Base-by-base conservation (phyloP, 2,888 invertebrate genomes). In the Athetis lepigone region DNA sequence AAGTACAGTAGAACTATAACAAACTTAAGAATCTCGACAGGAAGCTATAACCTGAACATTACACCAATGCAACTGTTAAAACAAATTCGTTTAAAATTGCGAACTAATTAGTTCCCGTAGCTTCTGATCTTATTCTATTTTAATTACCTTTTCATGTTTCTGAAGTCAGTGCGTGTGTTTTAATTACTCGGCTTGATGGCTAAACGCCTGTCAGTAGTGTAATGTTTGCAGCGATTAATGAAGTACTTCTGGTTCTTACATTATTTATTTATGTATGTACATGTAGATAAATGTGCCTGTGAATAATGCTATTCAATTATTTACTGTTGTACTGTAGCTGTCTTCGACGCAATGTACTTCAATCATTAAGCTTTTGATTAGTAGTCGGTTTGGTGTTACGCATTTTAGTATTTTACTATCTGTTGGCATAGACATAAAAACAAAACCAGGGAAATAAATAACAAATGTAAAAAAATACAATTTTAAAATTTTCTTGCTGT, bases 81-180 rank as follows among this genome's bases (percentile, higher is more conserved):
- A 60, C 65, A 77, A 79, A 81, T 79, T 70, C 56, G 42, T 80
- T 80, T 80, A 76, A 76, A 76, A 68, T 75, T 72, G 65, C 79
- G 73, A 79, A 79, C 70, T 75, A 75, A 75, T 77, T 78, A 78
- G 63, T 64, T 56, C 59, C 63, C 69, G 61, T 40, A 68, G 71
- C 79, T 79, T 67, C 75, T 69, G 80, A 75, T 78, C 66, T 57
- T 75, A 74, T 79, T 79, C 60, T 65, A 60, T 76, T 80, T 70
- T 76, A 80, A 78, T 80, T 76, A 78, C 63, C 59, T 61, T 80
- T 73, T 71, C 60, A 73, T 61, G 13, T 59, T 42, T 47, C 45
- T 16, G 29, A 43, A 62, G 60, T 67, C 68, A 63, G 67, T 75
- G 78, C 69, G 59, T 70, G 43, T 37, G 55, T 73, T 75, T 51